phyloP scores from a whole-genome alignment of 2,113 vertebrate species.

The Geococcyx californianus region DNA sequence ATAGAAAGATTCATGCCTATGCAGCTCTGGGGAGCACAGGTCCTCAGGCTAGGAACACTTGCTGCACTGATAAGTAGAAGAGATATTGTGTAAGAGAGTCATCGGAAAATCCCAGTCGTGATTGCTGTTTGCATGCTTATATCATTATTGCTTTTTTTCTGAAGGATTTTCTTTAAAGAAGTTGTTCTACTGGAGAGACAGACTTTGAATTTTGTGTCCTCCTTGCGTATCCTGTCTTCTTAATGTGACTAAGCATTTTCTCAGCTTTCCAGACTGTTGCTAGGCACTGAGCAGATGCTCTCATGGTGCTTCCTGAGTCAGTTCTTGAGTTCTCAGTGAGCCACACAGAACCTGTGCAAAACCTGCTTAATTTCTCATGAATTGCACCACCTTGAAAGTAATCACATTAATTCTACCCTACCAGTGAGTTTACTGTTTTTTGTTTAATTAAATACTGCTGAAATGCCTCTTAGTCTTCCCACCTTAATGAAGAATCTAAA shows the following conservation, averaged over 20 bases:
- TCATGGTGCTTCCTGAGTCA: not conserved
- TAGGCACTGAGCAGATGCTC: not conserved
- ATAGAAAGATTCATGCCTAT: not conserved
- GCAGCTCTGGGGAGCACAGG: not conserved
- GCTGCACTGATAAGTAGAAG: not conserved
- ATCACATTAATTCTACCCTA: not conserved
- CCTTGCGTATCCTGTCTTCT: not conserved
- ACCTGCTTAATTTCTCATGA: not conserved
- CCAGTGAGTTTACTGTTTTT: not conserved
- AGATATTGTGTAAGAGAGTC: not conserved
- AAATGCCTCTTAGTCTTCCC: not conserved
- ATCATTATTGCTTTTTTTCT: not conserved
- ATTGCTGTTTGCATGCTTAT: not conserved
- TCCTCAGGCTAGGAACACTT: not conserved
- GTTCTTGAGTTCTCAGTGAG: not conserved
- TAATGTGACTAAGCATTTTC: conserved; percentile 41
- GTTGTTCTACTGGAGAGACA: not conserved
- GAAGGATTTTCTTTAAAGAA: not conserved
- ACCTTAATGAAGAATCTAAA: not conserved
- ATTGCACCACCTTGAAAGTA: not conserved
- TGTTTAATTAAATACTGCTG: not conserved
- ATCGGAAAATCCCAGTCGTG: not conserved
- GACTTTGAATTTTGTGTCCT: not conserved
- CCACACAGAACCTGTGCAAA: not conserved
- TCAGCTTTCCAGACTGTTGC: conserved; percentile 13